These are phyloP conservation scores for Petaurus breviceps DNA, from an alignment of 2,113 vertebrate species.

Conservation along the genomic window DNA sequence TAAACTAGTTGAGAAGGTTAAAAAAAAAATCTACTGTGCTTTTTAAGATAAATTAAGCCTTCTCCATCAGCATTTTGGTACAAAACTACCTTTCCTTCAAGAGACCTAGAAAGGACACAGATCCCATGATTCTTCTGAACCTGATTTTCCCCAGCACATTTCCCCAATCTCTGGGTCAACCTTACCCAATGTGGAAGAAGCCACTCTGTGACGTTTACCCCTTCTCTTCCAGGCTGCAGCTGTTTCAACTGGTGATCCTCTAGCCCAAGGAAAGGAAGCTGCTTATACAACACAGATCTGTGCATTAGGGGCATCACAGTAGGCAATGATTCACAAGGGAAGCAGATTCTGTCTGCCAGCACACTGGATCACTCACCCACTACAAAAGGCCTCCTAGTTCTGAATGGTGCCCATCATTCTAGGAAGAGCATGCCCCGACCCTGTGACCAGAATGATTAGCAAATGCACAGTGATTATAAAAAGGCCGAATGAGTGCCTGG, in stretches of 20 bases:
- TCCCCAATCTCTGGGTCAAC: not conserved
- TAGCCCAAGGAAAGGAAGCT: rapidly evolving
- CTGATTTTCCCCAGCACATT: not conserved
- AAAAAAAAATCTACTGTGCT: not conserved
- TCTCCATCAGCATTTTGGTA: not conserved
- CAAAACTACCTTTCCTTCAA: not conserved
- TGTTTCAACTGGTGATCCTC: rapidly evolving
- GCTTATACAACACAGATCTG: not conserved
- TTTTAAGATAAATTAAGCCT: not conserved
- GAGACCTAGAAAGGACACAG: not conserved
- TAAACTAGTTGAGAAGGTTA: rapidly evolving
- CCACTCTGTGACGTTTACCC: rapidly evolving
- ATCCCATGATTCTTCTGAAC: not conserved
- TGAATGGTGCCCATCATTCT: not conserved
- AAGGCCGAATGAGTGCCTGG: not conserved
- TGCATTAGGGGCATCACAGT: not conserved
- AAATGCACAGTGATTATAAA: rapidly evolving
- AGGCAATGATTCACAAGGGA: slow-evolving; percentile 9
- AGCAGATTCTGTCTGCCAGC: not conserved
- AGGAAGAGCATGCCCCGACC: no score
- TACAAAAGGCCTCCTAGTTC: not conserved
- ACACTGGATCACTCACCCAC: not conserved
- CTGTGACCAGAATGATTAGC: not conserved
- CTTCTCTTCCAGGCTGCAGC: rapidly evolving
- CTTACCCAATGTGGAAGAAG: not conserved